Conservation (phyloP, 2,113 vertebrate species). For the Pica pica region DNA sequence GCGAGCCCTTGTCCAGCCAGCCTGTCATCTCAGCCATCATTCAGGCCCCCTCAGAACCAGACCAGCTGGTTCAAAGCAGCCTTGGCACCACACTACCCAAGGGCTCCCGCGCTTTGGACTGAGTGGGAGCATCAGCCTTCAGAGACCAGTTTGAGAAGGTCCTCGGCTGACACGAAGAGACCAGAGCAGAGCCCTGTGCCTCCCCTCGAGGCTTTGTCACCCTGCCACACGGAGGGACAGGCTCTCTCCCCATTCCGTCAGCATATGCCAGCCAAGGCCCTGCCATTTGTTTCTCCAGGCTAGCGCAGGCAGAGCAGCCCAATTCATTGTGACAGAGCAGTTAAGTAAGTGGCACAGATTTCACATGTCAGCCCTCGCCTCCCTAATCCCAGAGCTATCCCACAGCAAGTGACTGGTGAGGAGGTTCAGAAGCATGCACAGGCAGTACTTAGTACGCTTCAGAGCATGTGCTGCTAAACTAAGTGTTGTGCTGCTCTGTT, state of each 20-base stretch:
- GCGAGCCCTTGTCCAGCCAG: background rate
- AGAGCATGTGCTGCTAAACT: background rate
- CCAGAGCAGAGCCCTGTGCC: background rate
- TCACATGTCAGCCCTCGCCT: constrained; percentile 16
- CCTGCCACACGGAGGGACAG: background rate
- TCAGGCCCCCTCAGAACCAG: background rate
- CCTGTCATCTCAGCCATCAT: background rate
- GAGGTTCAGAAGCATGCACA: background rate
- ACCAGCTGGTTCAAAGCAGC: background rate
- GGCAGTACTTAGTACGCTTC: background rate
- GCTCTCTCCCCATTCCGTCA: background rate
- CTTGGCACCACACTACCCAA: background rate
- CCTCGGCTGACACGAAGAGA: background rate
- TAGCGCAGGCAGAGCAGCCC: background rate
- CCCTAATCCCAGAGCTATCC: constrained; percentile 2
- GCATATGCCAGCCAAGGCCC: background rate
- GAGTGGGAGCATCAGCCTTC: constrained; percentile 21
- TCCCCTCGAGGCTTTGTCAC: background rate
- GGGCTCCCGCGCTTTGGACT: background rate
- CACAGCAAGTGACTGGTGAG: background rate
- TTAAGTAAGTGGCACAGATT: constrained; percentile 46
- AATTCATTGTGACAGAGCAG: constrained; percentile 23
- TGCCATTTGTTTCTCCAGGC: background rate
- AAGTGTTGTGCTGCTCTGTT: background rate
- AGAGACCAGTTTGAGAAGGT: background rate